Evolutionary conservation across 2,113 vertebrate species (phyloP).

Genomic region (Anhinga anhinga): DNA sequence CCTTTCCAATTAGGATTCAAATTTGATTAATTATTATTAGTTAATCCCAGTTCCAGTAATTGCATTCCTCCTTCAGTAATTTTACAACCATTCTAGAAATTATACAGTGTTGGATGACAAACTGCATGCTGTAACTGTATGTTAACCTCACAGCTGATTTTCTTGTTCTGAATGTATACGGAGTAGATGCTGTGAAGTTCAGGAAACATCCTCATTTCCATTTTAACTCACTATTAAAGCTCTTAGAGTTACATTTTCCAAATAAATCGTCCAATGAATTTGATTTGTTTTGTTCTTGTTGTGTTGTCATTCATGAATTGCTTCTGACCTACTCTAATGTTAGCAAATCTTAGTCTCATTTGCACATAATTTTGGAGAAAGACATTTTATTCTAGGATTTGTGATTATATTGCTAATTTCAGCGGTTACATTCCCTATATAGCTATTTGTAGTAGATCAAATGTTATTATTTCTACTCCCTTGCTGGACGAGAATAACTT

Average conservation of each 20-base stretch:
- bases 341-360: neutral
- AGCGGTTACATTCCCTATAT: neutral
- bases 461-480: neutral
- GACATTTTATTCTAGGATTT: neutral
- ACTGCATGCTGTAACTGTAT: neutral
- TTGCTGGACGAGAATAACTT: neutral
- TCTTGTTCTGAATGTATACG: neutral
- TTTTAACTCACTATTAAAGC: neutral
- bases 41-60: neutral
- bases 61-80: neutral
- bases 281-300: neutral
- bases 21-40: slow-evolving; percentile 12
- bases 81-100: neutral
- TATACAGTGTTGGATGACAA: neutral
- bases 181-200: neutral
- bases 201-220: neutral
- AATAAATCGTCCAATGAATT: neutral
- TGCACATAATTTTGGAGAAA: neutral
- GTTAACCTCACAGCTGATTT: neutral
- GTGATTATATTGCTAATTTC: neutral
- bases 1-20: neutral
- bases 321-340: neutral
- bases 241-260: neutral
- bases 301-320: neutral
- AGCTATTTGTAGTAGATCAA: neutral